Evolutionary conservation across 1,140 invertebrate species (phyloP).

Genomic region (Berghia stephanieae): DNA sequence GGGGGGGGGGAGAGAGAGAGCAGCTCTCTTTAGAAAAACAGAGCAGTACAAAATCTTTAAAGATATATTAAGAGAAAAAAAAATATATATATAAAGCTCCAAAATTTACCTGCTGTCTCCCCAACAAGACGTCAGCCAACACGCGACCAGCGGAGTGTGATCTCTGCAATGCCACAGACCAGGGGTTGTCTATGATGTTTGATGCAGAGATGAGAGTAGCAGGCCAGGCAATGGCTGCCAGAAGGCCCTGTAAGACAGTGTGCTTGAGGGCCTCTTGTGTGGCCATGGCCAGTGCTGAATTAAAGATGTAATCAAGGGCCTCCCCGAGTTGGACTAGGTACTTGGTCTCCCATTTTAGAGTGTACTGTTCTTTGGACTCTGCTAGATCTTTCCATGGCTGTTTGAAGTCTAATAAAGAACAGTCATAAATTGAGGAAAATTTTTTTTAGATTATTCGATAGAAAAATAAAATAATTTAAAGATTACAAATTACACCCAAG

Average conservation of each 20-base stretch:
- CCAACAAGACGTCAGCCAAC: conserved; percentile 75
- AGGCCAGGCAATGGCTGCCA: conserved; percentile 79
- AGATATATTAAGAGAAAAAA: background rate
- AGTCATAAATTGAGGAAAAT: no score
- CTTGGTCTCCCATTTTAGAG: conserved; percentile 75
- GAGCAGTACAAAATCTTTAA: background rate
- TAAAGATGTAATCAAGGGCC: conserved; percentile 66
- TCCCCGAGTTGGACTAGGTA: conserved; percentile 75
- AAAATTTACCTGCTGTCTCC: conserved; percentile 70
- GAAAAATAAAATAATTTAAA: background rate
- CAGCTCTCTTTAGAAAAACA: background rate
- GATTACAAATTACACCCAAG: no score
- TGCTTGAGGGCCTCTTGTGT: conserved; percentile 80
- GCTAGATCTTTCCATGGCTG: conserved; percentile 73
- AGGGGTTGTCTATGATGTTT: conserved; percentile 79
- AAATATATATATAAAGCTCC: background rate
- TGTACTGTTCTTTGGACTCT: conserved; percentile 77
- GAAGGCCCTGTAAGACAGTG: conserved; percentile 75
- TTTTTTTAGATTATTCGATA: no score
- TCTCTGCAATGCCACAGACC: conserved; percentile 77
- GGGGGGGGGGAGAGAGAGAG: background rate
- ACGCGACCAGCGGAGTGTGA: conserved; percentile 75
- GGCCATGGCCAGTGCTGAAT: conserved; percentile 75
- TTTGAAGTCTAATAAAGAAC: conserved; percentile 64
- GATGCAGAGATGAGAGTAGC: conserved; percentile 74